phyloP scores from a whole-genome alignment of 2,888 invertebrate species.

The Allacma fusca region DNA sequence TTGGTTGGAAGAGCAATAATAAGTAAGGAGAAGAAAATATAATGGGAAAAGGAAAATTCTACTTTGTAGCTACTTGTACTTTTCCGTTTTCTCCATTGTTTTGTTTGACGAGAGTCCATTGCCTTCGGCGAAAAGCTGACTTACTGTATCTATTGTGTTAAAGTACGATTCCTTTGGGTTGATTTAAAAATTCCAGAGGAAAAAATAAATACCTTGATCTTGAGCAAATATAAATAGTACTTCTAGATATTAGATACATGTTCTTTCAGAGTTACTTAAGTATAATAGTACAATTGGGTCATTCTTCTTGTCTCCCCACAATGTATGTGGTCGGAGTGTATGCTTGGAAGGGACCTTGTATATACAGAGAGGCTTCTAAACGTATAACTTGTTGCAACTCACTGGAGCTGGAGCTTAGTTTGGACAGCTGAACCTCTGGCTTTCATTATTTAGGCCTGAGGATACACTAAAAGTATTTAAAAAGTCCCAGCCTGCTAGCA shows the following conservation, averaged over 20 bases:
- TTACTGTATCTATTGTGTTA: not conserved
- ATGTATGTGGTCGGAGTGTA: too few species aligned
- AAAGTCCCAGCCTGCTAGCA: not conserved
- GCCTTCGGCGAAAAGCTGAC: not conserved
- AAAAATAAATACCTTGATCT: not conserved
- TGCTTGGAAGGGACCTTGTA: too few species aligned
- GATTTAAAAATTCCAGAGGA: not conserved
- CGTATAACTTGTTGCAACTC: too few species aligned
- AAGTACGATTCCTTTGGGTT: not conserved
- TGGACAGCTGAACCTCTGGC: not conserved
- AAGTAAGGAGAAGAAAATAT: too few species aligned
- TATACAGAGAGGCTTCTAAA: too few species aligned
- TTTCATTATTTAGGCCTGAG: not conserved
- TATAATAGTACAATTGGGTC: not conserved
- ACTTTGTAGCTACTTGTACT: not conserved
- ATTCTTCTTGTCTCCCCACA: not conserved
- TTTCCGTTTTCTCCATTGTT: constrained; percentile 9
- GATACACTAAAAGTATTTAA: not conserved
- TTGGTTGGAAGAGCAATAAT: too few species aligned
- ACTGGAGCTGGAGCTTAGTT: not conserved
- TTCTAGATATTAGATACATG: too few species aligned
- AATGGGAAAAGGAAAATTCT: too few species aligned
- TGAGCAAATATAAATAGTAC: too few species aligned
- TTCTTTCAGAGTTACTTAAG: not conserved
- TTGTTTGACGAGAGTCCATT: not conserved